These are phyloP conservation scores for Gambusia affinis DNA, from an alignment of 2,113 vertebrate species.

Conservation along the genomic window DNA sequence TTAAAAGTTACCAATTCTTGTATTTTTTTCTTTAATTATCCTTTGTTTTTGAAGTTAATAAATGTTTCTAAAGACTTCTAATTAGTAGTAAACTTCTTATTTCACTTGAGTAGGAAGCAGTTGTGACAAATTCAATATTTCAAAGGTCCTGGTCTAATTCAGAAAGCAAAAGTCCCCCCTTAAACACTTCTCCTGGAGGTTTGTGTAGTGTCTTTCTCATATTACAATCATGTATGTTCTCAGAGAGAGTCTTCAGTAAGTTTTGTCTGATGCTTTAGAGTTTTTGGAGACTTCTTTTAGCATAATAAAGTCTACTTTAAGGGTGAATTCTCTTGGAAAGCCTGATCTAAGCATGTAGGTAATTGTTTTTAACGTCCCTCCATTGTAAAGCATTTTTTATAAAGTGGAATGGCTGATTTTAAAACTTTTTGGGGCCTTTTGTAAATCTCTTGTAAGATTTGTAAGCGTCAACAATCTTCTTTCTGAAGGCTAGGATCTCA, in stretches of 20 bases:
- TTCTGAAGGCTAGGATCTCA: not conserved
- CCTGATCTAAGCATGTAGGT: not conserved
- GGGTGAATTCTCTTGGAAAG: not conserved
- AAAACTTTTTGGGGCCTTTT: not conserved
- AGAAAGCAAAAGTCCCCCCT: not conserved
- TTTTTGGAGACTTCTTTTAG: not conserved
- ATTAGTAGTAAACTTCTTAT: too few species aligned
- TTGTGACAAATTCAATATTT: not conserved
- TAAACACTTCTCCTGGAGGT: not conserved
- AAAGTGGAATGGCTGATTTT: not conserved
- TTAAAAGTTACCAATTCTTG: not conserved
- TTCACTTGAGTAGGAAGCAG: not conserved
- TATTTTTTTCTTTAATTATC: not conserved
- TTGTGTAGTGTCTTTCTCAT: not conserved
- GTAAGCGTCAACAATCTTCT: not conserved
- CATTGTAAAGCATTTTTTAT: too few species aligned
- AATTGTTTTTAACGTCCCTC: too few species aligned
- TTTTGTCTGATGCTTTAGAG: not conserved
- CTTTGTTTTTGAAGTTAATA: not conserved
- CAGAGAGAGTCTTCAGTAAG: not conserved
- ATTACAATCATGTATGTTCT: not conserved
- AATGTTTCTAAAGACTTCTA: not conserved
- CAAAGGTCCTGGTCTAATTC: not conserved
- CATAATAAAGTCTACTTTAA: not conserved
- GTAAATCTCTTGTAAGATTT: not conserved